A percentile compares a stretch with the other conserved stretches of the same genome.
Evolutionary conservation across 2,797 vertebrate species (phyloP).

Genomic region (Lepus oiostolus): DNA sequence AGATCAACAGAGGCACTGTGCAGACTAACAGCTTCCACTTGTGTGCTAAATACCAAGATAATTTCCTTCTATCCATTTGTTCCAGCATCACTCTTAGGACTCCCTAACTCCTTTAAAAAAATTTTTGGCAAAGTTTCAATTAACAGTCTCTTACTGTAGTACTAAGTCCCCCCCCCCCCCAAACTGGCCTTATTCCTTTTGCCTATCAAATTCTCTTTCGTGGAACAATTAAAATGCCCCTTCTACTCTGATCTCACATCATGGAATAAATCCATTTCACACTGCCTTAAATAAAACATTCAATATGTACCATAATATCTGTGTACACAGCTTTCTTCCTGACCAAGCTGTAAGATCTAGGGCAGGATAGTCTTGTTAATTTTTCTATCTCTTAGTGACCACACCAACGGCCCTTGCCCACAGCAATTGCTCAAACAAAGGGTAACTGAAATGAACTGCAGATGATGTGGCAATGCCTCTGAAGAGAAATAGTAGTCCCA

Average conservation of each 20-base stretch:
- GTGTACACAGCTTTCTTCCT: not conserved
- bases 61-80: not conserved
- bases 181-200: not conserved
- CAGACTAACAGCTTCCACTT: not conserved
- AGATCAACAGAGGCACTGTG: not conserved
- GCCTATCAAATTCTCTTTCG: conserved; percentile 52
- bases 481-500: conserved; percentile 35
- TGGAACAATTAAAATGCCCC: not conserved
- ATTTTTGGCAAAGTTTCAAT: not conserved
- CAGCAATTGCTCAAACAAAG: not conserved
- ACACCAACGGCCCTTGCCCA: not conserved
- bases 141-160: not conserved
- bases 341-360: not conserved
- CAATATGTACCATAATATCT: not conserved
- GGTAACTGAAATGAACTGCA: not conserved
- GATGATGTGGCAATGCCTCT: not conserved
- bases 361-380: not conserved
- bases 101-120: not conserved
- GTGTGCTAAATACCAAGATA: not conserved
- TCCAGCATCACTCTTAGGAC: not conserved
- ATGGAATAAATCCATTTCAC: not conserved
- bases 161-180: not conserved
- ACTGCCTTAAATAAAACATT: not conserved
- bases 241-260: not conserved
- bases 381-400: conserved; percentile 16